Evolutionary conservation across 2,888 invertebrate genomes (phyloP).

Genomic region (Celastrina argiolus): DNA sequence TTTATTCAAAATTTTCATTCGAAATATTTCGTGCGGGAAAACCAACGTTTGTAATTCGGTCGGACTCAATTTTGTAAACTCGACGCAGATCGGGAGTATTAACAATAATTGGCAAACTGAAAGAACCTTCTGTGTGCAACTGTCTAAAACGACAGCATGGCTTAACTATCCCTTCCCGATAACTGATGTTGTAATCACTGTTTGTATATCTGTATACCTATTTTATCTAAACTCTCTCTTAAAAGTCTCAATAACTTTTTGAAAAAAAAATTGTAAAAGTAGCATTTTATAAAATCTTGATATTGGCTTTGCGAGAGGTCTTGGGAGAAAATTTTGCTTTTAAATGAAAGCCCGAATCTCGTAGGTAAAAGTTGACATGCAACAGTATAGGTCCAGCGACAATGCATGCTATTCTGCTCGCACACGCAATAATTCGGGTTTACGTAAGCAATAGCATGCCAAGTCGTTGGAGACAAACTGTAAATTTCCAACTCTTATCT

Average conservation of each 20-base stretch:
- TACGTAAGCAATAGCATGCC: neutral
- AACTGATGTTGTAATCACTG: constrained; percentile 31
- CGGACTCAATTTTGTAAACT: constrained; percentile 26
- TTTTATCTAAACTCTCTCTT: constrained; percentile 4
- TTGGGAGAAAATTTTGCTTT: neutral
- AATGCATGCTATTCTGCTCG: neutral
- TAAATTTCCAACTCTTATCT: neutral
- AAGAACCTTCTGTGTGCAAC: constrained; percentile 28
- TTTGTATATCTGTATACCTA: constrained; percentile 20
- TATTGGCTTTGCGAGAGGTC: neutral
- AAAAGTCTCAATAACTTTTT: neutral
- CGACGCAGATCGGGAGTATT: constrained; percentile 27
- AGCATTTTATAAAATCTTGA: neutral
- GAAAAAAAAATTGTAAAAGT: neutral
- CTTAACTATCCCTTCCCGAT: constrained; percentile 32
- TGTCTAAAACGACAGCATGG: constrained; percentile 33
- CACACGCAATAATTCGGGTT: too few species aligned
- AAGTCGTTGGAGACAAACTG: neutral
- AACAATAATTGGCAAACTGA: constrained; percentile 31
- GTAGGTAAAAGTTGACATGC: neutral
- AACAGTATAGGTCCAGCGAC: neutral
- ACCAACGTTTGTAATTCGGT: constrained; percentile 23
- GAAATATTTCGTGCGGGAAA: neutral
- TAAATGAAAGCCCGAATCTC: neutral
- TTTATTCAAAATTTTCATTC: neutral